Conservation (phyloP, 2,113 vertebrate species). For the Acanthochromis polyacanthus region DNA sequence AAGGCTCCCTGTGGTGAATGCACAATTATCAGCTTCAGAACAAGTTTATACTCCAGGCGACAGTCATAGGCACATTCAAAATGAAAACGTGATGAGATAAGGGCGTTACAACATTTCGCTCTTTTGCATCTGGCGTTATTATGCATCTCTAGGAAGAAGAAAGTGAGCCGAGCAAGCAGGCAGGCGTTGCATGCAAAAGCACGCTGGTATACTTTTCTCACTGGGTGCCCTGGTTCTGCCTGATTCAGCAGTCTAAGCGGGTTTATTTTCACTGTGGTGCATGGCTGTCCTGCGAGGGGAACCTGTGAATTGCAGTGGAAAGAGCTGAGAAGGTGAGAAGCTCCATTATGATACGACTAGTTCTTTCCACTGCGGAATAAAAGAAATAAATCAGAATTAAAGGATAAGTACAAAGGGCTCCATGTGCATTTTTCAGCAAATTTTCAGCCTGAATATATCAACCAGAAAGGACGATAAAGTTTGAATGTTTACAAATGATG, state of each 20-base stretch:
- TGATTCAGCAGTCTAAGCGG: constrained; percentile 66
- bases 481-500: constrained; percentile 56
- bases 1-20: constrained; percentile 62
- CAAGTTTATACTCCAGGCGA: constrained; percentile 53
- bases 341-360: constrained; percentile 7
- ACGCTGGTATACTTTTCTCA: constrained; percentile 54
- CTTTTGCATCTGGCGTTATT: constrained; percentile 40
- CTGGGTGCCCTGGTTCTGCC: constrained; percentile 57
- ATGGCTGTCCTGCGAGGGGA: constrained; percentile 31
- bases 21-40: constrained; percentile 69
- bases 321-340: constrained; percentile 51
- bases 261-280: constrained; percentile 58
- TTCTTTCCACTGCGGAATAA: constrained; percentile 9
- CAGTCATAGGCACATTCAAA: constrained; percentile 35
- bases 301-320: constrained; percentile 51
- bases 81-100: constrained; percentile 55
- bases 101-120: constrained; percentile 26
- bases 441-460: constrained; percentile 48
- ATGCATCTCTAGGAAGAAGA: constrained; percentile 29
- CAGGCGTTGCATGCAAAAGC: constrained; percentile 29
- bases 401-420: constrained; percentile 8
- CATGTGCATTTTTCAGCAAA: neutral
- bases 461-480: constrained; percentile 34
- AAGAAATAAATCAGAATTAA: neutral
- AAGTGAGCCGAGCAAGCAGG: constrained; percentile 1